A percentile compares a stretch with the other conserved stretches of the same genome.
phyloP scores from a whole-genome alignment of 1,140 invertebrate species.

The Bombus ignitus region DNA sequence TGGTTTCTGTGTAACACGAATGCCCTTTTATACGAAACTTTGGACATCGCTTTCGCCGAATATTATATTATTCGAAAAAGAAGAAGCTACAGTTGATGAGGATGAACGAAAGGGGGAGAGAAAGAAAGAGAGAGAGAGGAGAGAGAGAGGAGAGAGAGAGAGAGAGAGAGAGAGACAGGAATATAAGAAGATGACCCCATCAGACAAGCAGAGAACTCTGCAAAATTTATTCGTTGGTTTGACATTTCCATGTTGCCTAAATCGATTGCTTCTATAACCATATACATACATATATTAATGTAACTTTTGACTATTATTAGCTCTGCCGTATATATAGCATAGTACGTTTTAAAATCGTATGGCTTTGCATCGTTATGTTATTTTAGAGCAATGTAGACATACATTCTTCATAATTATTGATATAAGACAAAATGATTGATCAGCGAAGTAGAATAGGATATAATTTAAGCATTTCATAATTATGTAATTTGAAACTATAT shows the following conservation, averaged over 20 bases:
- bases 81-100: slow-evolving; percentile 21
- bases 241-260: slow-evolving; percentile 74
- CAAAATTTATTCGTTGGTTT: slow-evolving; percentile 75
- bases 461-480: too few species aligned
- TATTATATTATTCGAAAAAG: slow-evolving; percentile 61
- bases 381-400: neutral
- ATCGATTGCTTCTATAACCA: slow-evolving; percentile 74
- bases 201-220: slow-evolving; percentile 61
- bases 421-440: too few species aligned
- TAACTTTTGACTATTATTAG: neutral
- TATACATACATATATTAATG: neutral
- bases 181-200: slow-evolving; percentile 37
- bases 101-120: slow-evolving; percentile 27
- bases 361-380: neutral
- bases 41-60: slow-evolving; percentile 72
- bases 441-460: too few species aligned
- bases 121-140: neutral
- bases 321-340: neutral
- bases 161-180: neutral
- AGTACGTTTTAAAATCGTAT: neutral
- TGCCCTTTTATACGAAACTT: slow-evolving; percentile 73
- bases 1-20: slow-evolving; percentile 67
- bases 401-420: too few species aligned
- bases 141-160: too few species aligned
- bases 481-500: too few species aligned